phyloP scores from a whole-genome alignment of 2,113 vertebrate species.

The Osmerus eperlanus region DNA sequence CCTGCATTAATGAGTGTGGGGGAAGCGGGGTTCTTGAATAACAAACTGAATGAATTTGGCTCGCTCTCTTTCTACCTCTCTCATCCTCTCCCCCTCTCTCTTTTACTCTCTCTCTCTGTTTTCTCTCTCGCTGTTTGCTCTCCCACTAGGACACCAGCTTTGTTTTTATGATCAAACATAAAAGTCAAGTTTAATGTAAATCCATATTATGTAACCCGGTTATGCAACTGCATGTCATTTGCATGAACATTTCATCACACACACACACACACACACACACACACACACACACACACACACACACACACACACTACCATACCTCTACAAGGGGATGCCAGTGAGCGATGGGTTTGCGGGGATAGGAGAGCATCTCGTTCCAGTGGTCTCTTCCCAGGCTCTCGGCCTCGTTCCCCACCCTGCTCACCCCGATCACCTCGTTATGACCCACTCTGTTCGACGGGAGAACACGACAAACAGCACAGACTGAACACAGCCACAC shows the following conservation, averaged over 20 bases:
- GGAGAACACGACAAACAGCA: not conserved
- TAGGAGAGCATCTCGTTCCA: conserved; percentile 97
- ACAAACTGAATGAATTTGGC: conserved; percentile 29
- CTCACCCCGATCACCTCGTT: conserved; percentile 98
- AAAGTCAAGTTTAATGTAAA: conserved; percentile 14
- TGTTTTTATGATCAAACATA: conserved; percentile 35
- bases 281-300: not conserved
- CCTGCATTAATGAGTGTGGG: conserved; percentile 57
- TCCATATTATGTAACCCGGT: conserved; percentile 25
- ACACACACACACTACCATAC: conserved; percentile 66
- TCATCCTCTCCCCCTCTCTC: no score
- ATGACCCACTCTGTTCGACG: conserved; percentile 90
- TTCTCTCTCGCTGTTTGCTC: not conserved
- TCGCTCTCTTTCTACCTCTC: conserved; percentile 6
- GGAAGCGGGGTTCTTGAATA: conserved; percentile 45
- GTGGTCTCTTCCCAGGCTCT: conserved; percentile 92
- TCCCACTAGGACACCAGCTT: conserved; percentile 8
- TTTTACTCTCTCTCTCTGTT: not conserved
- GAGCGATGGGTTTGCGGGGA: conserved; percentile 94
- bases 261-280: not conserved
- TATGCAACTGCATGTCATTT: conserved; percentile 30
- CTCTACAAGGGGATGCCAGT: conserved; percentile 93
- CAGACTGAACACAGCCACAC: not conserved
- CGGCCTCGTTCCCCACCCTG: conserved; percentile 89
- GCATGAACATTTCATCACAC: not conserved